Evolutionary conservation across 2,113 vertebrate species (phyloP), one percentile per base, ranked within the genome.

Genomic region (Protomyctophum bolini): DNA sequence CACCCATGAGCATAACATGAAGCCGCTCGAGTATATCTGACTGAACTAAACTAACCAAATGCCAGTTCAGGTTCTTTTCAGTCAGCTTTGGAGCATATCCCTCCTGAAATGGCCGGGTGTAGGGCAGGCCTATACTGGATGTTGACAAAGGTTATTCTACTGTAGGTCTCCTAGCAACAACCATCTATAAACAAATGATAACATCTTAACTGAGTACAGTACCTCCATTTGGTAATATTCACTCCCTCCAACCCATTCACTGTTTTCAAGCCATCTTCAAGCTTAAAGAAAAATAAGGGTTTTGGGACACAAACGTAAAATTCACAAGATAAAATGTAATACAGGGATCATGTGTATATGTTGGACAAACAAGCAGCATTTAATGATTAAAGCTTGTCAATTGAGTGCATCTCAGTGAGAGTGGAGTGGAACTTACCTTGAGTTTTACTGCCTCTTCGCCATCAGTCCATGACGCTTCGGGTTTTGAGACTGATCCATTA

Each of bases 201-300:
- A 33, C 33, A 33, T 33, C 33, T 50, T 61, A 14, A 0, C 3
- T 63, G 9, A 52, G 4, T 50, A 59, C 12, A 70, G 41, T 86
- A 87, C 89, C 71, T 82, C 0, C 0, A 0, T 11, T 0, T 11
- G 0, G 55, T 68, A 2, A 80, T 0, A 3, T 73, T 82, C 12
- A 90, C 0, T 0, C 0, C 8, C 21, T 75, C n/a, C 61, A 84
- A 81, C 0, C 77, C 89, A 64, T 91, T 90, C 15, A 91, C 51
- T 2, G 0, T 0, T 6, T 2, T 0, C 10, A 92, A 78, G 0
- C 0, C 0, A 0, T 0, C 0, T 29, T 0, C 0, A 14, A 91
- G 57, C 91, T 92, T 73, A 57, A 49, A 80, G 72, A 60, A 57
- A 80, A 55, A 76, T 64, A 49, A 2, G 15, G 12, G 15, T 6